These are phyloP conservation scores for Tapera naevia DNA, from an alignment of 2,797 vertebrate genomes.

Conservation along the genomic window DNA sequence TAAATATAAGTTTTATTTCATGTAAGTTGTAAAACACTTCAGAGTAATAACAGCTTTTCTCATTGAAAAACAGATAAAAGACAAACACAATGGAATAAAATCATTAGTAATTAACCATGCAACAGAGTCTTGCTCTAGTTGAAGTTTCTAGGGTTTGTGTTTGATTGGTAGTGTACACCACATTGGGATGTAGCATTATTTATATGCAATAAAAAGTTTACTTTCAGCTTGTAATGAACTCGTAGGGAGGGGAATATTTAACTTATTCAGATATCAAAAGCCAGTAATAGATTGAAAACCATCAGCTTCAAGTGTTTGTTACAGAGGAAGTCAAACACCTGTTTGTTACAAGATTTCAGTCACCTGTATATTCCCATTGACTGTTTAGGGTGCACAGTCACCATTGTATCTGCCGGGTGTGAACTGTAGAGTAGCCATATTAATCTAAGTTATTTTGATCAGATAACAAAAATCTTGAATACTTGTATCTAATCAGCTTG, in stretches of 20 bases:
- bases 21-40: not conserved
- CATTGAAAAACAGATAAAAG: not conserved
- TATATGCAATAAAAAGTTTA: not conserved
- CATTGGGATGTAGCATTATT: not conserved
- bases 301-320: not conserved
- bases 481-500: not conserved
- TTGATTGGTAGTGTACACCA: accelerated
- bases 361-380: not conserved
- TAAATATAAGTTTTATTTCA: not conserved
- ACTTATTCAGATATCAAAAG: not conserved
- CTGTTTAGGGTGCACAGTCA: not conserved
- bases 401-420: not conserved
- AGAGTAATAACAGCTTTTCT: not conserved
- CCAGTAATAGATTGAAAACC: not conserved
- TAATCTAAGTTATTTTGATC: not conserved
- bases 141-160: not conserved
- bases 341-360: not conserved
- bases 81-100: not conserved
- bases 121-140: not conserved
- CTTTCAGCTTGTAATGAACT: not conserved
- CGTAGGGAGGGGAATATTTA: not conserved
- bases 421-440: not conserved
- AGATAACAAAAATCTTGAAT: not conserved
- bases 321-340: accelerated
- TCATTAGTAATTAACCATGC: not conserved